These are phyloP conservation scores for Acronicta alni DNA, from an alignment of 2,888 invertebrate species.

Conservation along the genomic window DNA sequence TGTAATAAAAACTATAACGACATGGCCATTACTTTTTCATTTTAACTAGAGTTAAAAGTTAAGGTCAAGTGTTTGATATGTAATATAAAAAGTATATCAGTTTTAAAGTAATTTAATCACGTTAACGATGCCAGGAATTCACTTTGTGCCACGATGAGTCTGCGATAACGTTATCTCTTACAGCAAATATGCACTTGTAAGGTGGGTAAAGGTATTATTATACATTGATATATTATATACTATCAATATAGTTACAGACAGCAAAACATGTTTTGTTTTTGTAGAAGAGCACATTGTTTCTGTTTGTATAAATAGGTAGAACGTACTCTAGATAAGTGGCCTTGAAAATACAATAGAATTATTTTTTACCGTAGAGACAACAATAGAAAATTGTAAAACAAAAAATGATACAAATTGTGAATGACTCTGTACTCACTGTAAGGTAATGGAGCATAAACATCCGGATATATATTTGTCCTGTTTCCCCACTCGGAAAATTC, in stretches of 20 bases:
- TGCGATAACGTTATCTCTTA: slow-evolving; percentile 36
- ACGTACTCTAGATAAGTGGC: slow-evolving; percentile 6
- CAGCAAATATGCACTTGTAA: slow-evolving; percentile 25
- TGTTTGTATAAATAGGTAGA: slow-evolving; percentile 7
- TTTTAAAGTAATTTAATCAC: slow-evolving; percentile 18
- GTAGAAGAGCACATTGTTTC: neutral
- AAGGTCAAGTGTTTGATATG: slow-evolving; percentile 25
- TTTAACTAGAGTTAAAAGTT: slow-evolving; percentile 12
- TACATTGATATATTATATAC: neutral
- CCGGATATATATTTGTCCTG: slow-evolving; percentile 90
- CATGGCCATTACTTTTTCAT: slow-evolving; percentile 10
- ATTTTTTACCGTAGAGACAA: slow-evolving; percentile 19
- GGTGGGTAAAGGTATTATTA: slow-evolving; percentile 11
- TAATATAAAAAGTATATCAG: slow-evolving; percentile 29
- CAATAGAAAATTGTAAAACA: slow-evolving; percentile 35
- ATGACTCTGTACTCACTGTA: slow-evolving; percentile 91
- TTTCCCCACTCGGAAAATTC: slow-evolving; percentile 82
- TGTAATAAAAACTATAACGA: slow-evolving; percentile 22
- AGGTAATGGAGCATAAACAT: slow-evolving; percentile 93
- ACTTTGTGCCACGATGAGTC: slow-evolving; percentile 28
- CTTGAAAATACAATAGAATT: slow-evolving; percentile 33
- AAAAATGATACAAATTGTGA: slow-evolving; percentile 34
- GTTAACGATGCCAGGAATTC: slow-evolving; percentile 32
- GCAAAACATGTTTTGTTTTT: neutral
- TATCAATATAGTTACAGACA: no score